These are phyloP conservation scores for Nemoura dubitans DNA, from an alignment of 2,888 invertebrate species.

Conservation along the genomic window DNA sequence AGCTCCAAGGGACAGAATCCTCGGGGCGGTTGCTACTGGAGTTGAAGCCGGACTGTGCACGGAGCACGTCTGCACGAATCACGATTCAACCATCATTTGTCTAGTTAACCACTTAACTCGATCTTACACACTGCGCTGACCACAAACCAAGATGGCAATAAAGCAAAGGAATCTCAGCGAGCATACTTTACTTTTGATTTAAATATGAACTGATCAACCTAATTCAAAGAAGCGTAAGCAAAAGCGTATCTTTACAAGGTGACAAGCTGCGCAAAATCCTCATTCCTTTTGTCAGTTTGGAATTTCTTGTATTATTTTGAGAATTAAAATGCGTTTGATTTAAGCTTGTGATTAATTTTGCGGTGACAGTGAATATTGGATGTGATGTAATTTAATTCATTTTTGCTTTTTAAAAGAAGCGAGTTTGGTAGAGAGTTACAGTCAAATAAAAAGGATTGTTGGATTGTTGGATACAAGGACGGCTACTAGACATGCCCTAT, in stretches of 20 bases:
- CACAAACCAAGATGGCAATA: conserved; percentile 12
- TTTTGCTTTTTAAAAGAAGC: background rate
- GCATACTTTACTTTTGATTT: background rate
- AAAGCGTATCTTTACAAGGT: background rate
- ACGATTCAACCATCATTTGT: conserved; percentile 25
- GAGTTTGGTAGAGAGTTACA: background rate
- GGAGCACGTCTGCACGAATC: background rate
- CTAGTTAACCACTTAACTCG: conserved; percentile 28
- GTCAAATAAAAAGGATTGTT: background rate
- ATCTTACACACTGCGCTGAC: background rate
- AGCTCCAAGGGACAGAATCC: background rate
- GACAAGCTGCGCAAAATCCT: background rate
- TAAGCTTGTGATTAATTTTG: background rate
- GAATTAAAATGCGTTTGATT: background rate
- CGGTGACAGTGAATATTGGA: background rate
- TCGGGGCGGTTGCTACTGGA: background rate
- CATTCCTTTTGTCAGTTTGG: background rate
- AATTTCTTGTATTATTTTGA: background rate
- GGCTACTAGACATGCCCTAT: background rate
- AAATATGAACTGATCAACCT: conserved; percentile 7
- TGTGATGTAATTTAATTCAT: background rate
- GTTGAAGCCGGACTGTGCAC: background rate
- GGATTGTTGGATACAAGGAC: background rate
- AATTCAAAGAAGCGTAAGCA: conserved; percentile 3
- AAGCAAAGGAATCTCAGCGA: background rate